Evolutionary conservation across 2,888 invertebrate species (phyloP), one percentile per base, ranked within the genome.

Genomic region (Neoaliturus tenellus): DNA sequence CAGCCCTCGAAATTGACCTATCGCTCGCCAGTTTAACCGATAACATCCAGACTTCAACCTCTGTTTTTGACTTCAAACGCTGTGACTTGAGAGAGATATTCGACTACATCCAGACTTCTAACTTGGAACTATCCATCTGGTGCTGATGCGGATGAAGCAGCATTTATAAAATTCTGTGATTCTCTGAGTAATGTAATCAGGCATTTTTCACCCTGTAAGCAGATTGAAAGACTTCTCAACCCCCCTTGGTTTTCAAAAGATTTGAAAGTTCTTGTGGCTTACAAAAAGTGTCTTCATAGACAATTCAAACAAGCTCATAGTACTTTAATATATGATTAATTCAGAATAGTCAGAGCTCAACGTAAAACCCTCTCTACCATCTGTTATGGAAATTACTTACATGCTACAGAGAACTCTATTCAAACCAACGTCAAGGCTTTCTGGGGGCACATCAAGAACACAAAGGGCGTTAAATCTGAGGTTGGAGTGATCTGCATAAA

Each of bases 401-500:
- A 35, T n/a, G 75, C 35, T 75, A 75, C 35, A 33, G 12, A 75
- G 14, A 39, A 28, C 75, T 75, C 33, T 20, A 75, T 75, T n/a
- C n/a, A n/a, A n/a, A n/a, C n/a, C n/a, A 39, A 5, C 28, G 14
- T 23, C 23, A 41, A n/a, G n/a, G n/a, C n/a, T 39, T 75, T 75
- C 39, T 35, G 75, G 39, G 20, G 41, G 17, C 35, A 75, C 8
- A 44, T 75, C 0, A 39, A 75, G 20, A 5, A 55, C 84, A 39
- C 39, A 8, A 39, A 39, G 12, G 39, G 12, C 12, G 6, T 8
- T 12, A 39, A 39, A 39, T 12, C 39, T 12, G n/a, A n/a, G n/a
- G n/a, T n/a, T n/a, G n/a, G n/a, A n/a, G n/a, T n/a, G n/a, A n/a
- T n/a, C n/a, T n/a, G n/a, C n/a, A n/a, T n/a, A n/a, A n/a, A n/a